Evolutionary conservation across 1,140 invertebrate genomes (phyloP), one percentile per base, ranked within the genome.

Genomic region (Saccostrea cuccullata): DNA sequence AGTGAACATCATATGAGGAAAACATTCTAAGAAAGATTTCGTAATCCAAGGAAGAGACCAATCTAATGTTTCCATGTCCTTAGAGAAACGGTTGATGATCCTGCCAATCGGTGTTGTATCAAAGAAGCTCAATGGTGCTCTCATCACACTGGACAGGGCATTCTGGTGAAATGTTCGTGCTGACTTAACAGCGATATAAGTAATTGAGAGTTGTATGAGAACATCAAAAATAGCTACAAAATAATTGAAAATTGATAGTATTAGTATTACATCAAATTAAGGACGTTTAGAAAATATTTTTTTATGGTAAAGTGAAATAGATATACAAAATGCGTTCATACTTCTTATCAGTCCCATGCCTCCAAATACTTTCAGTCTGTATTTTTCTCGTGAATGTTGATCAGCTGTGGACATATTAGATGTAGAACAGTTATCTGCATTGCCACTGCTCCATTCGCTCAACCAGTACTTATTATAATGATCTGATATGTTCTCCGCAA

Each of bases 51-150:
- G 40, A 84, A 84, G 40, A 23, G 40, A 88, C 20, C 58, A 20
- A 64, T 95, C 95, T 11, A 95, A 89, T 2, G 91, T 89, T 23
- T 92, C 92, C 8, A 94, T 92, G 91, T 97, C 97, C 92, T 96
- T 96, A 5, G 95, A 95, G 92, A 96, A 96, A 90, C 96, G 95
- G 94, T 96, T 96, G 91, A 97, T 94, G 91, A 97, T 96, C 90
- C 96, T 94, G 73, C 96, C 96, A 26, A 95, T 94, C 13, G 96
- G 96, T 26, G 97, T 97, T 11, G 96, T 95, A 92, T 97, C 97
- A 91, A 96, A 97, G 93, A 96, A 96, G 91, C 94, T 94, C 95
- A 96, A 94, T 36, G 96, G 96, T 58, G 95, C 95, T 95, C 70
- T 77, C 70, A 77, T 77, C 8, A 64, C 58, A 64, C 58, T 64